Base-by-base conservation (phyloP, 2,113 vertebrate species). In the Pachypanchax playfairii region DNA sequence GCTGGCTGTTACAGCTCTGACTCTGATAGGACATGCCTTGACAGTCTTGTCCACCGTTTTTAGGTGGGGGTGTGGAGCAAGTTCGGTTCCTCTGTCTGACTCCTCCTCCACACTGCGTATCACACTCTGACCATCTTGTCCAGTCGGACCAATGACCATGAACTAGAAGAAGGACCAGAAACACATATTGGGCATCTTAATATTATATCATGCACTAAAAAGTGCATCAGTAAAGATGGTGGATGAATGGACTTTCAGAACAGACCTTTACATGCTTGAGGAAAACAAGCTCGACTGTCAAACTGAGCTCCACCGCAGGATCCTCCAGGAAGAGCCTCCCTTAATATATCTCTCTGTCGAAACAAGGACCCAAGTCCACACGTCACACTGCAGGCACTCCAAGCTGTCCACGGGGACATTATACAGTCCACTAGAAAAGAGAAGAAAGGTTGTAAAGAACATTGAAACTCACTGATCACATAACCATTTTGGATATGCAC, bases 341-440 rank as follows among this genome's bases (percentile, higher is more conserved):
- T 83, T 35, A 93, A 60, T 3, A 94, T 79, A 25, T 90, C 92
- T 35, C 92, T 90, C 74, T 86, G 92, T 1, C 94, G 91, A 65
- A 95, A 94, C 38, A 92, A 29, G 2, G 94, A 92, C 2, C 95
- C 96, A 12, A 94, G 84, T 3, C 95, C 95, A 25, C 95, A 98
- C n/a, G 92, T 91, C 3, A 75, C 90, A 10, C 94, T 95, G 90
- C 95, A 97, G 22, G 79, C 65, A 9, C 95, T 95, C 96, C 96
- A 97, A 0, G 25, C 18, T 0, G 91, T 93, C 95, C 96, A 96
- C 0, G 81, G 57, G 0, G 92, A 91, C 85, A 93, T 78, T 59
- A 93, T 72, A 4, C 96, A 98, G 86, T 94, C 93, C 68, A 89
- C 94, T 96, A 13, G 2, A 65, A 17, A 25, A 36, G 2, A 44